phyloP scores from a whole-genome alignment of 2,888 invertebrate genomes.

The Dione juno region DNA sequence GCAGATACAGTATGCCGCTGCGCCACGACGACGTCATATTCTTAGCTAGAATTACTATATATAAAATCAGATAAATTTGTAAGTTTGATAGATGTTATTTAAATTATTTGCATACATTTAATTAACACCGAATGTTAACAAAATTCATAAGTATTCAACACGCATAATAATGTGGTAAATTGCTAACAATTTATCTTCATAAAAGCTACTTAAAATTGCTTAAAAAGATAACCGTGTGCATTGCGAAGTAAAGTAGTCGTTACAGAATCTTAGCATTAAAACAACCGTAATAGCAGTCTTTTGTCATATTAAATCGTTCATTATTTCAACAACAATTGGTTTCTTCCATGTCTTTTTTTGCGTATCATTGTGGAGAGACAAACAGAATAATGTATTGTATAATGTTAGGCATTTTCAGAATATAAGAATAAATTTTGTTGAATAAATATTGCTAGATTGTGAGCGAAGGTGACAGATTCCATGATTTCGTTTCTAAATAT shows the following conservation, averaged over 20 bases:
- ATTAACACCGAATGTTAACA: background rate
- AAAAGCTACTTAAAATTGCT: conserved; percentile 12
- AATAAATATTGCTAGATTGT: background rate
- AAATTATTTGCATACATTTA: background rate
- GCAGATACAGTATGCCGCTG: no score
- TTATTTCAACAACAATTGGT: conserved; percentile 13
- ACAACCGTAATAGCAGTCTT: conserved; percentile 9
- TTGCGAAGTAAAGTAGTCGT: background rate
- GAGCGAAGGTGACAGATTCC: background rate
- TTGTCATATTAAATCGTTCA: conserved; percentile 17
- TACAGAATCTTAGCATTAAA: conserved; percentile 19
- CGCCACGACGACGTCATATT: no score
- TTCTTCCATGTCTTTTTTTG: background rate
- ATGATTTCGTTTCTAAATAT: background rate
- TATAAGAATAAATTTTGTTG: background rate
- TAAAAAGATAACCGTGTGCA: conserved; percentile 9
- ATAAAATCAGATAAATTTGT: no score
- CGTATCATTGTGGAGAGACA: conserved; percentile 7
- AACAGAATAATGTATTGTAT: conserved; percentile 4
- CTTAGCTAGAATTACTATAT: no score
- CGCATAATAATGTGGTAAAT: background rate
- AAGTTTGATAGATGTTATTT: no score
- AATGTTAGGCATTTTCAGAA: background rate
- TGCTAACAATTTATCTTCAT: background rate
- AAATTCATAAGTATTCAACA: background rate